Evolutionary conservation across 64 coral and sea anemone species (phyloP).

Genomic region (Montipora sp.): DNA sequence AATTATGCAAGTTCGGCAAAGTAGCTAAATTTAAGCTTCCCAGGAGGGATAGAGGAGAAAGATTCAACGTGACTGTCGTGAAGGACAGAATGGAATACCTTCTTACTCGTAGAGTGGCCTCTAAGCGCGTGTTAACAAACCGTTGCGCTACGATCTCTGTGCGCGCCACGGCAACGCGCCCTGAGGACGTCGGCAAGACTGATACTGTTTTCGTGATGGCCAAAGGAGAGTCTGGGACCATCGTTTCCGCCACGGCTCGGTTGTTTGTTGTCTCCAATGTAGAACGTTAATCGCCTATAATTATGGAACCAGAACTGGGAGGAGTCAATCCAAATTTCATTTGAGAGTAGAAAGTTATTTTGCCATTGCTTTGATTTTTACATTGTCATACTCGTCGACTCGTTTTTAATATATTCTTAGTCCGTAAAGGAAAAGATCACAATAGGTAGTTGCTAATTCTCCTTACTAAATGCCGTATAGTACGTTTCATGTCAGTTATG

Average conservation of each 20-base stretch:
- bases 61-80: conserved; percentile 8
- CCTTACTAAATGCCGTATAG: too few species aligned
- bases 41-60: not conserved
- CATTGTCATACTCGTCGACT: too few species aligned
- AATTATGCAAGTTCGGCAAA: conserved; percentile 28
- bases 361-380: too few species aligned
- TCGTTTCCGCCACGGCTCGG: not conserved
- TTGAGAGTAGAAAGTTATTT: too few species aligned
- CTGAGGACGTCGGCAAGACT: not conserved
- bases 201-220: conserved; percentile 13
- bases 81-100: conserved; percentile 25
- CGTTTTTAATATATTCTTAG: too few species aligned
- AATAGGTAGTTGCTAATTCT: too few species aligned
- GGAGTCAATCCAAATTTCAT: too few species aligned
- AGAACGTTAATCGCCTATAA: too few species aligned
- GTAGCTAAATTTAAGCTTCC: too few species aligned
- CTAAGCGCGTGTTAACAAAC: not conserved
- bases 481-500: too few species aligned
- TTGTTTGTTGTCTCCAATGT: not conserved
- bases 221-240: not conserved
- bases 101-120: not conserved
- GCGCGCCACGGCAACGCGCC: not conserved
- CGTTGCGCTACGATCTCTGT: conserved; percentile 7
- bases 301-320: too few species aligned
- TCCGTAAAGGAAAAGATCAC: too few species aligned